Percentiles rank a stretch among this genome's conserved stretches.
phyloP scores from a whole-genome alignment of 2,888 invertebrate species.

The Bembecia ichneumoniformis region DNA sequence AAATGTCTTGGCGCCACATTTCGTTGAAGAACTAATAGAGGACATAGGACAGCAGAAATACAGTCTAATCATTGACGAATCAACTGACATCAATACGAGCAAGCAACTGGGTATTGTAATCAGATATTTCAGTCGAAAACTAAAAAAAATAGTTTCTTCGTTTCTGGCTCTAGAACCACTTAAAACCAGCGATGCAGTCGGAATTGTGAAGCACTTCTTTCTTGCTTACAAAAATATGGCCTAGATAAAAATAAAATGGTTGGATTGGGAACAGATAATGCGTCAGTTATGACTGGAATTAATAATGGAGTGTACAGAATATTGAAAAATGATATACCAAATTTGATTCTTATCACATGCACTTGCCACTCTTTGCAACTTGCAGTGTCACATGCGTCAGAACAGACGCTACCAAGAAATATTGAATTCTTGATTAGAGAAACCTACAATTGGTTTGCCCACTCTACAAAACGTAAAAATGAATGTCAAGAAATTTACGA shows the following conservation, averaged over 20 bases:
- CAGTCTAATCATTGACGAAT: constrained; percentile 14
- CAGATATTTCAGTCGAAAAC: constrained; percentile 10
- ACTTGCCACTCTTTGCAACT: constrained; percentile 22
- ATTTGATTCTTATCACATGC: constrained; percentile 19
- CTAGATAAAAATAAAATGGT: constrained; percentile 15
- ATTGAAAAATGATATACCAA: constrained; percentile 16
- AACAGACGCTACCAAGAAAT: constrained; percentile 21
- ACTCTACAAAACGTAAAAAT: constrained; percentile 16
- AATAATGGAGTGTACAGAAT: constrained; percentile 21
- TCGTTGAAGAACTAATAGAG: constrained; percentile 3
- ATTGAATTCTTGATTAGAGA: constrained; percentile 24
- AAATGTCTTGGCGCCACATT: constrained; percentile 12
- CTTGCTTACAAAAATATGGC: constrained; percentile 8
- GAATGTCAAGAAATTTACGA: constrained; percentile 18
- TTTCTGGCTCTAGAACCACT: constrained; percentile 10
- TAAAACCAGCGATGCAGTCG: constrained; percentile 12
- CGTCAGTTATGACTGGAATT: constrained; percentile 25
- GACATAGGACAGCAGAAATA: constrained; percentile 10
- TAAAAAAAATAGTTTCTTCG: constrained; percentile 8
- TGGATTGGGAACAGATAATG: constrained; percentile 28
- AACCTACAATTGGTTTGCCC: constrained; percentile 25
- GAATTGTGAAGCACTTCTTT: constrained; percentile 10
- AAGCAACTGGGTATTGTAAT: constrained; percentile 10
- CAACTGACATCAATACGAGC: constrained; percentile 9
- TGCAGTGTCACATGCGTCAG: constrained; percentile 21